A percentile compares a stretch with the other conserved stretches of the same genome.
These are phyloP conservation scores for Megaptera novaeangliae DNA, from an alignment of 2,113 vertebrate species.

Conservation along the genomic window DNA sequence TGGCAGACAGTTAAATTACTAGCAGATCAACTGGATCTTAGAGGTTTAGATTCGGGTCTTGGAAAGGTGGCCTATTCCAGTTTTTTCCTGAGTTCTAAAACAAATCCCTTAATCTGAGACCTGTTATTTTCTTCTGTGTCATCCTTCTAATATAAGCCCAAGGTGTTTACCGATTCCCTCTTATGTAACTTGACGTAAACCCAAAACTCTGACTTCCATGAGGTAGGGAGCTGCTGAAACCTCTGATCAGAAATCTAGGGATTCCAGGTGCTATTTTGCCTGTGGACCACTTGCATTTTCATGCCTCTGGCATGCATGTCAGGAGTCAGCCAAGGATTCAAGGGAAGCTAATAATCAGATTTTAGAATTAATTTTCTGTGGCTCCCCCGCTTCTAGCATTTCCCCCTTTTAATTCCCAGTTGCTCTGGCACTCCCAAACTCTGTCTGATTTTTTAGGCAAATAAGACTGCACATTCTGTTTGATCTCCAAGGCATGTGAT, in stretches of 20 bases:
- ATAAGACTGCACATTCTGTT: not conserved
- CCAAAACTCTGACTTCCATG: not conserved
- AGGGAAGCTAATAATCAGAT: not conserved
- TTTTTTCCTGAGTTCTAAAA: not conserved
- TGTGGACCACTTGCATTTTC: not conserved
- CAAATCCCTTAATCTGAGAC: not conserved
- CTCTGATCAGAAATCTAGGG: not conserved
- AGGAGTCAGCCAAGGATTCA: not conserved
- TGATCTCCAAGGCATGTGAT: not conserved
- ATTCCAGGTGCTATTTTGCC: not conserved
- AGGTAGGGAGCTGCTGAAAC: not conserved
- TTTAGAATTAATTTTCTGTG: not conserved
- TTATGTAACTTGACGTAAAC: not conserved
- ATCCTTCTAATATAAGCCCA: not conserved
- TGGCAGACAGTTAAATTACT: not conserved
- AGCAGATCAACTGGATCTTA: not conserved
- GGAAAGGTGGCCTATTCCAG: not conserved
- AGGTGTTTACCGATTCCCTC: not conserved
- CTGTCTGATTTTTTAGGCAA: not conserved
- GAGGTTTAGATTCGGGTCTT: not conserved
- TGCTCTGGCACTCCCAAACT: not conserved
- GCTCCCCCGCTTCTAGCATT: not conserved
- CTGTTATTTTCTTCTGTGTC: not conserved
- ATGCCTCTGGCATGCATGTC: not conserved
- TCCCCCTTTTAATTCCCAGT: not conserved